phyloP scores from a whole-genome alignment of 1,140 invertebrate genomes.

The Cherax quadricarinatus region DNA sequence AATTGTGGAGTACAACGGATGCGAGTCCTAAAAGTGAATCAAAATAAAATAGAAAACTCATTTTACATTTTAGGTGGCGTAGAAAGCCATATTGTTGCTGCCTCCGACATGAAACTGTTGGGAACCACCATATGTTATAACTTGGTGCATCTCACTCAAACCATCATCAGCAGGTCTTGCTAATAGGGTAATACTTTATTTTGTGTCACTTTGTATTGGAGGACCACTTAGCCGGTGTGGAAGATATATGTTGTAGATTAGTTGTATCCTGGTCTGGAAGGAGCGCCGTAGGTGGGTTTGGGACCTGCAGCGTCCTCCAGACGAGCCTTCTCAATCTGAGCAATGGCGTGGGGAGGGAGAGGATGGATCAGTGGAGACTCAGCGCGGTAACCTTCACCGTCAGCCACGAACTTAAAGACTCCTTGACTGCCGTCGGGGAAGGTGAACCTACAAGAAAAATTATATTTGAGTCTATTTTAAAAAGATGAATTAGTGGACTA shows the following conservation, averaged over 20 bases:
- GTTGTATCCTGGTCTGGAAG: neutral
- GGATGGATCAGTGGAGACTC: constrained; percentile 31
- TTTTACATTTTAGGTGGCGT: too few species aligned
- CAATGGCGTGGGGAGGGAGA: constrained; percentile 33
- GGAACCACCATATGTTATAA: too few species aligned
- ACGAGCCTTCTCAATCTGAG: constrained; percentile 32
- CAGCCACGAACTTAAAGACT: constrained; percentile 48
- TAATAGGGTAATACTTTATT: too few species aligned
- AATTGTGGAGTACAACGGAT: too few species aligned
- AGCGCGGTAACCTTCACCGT: constrained; percentile 34
- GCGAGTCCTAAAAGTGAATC: too few species aligned
- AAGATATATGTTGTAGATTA: neutral
- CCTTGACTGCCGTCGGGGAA: constrained; percentile 25
- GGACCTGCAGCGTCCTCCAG: neutral
- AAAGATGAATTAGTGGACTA: neutral
- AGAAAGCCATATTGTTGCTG: too few species aligned
- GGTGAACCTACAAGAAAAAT: constrained; percentile 19
- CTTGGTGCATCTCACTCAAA: too few species aligned
- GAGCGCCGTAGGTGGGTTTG: neutral
- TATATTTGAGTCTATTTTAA: neutral
- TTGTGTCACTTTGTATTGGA: neutral
- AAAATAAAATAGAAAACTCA: too few species aligned
- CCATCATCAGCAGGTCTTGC: too few species aligned
- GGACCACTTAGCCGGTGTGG: neutral
- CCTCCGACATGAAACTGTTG: too few species aligned